These are phyloP conservation scores for Zeus faber DNA, from an alignment of 2,113 vertebrate species.

Conservation along the genomic window DNA sequence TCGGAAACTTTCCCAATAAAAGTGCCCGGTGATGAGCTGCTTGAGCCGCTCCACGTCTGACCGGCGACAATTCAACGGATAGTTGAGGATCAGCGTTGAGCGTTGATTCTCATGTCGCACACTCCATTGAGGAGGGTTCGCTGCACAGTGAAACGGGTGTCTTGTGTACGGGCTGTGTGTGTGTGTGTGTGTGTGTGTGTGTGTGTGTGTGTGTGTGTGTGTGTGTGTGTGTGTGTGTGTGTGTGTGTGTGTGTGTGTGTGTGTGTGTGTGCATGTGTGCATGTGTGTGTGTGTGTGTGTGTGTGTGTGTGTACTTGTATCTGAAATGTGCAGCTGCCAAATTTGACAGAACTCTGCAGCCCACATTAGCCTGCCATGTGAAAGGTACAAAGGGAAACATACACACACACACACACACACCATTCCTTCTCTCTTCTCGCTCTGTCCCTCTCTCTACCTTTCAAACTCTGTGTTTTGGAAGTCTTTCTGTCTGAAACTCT, in stretches of 20 bases:
- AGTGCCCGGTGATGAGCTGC: no score
- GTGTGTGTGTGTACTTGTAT: slow-evolving; percentile 20
- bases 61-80: no score
- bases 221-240: slow-evolving; percentile 24
- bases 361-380: slow-evolving; percentile 67
- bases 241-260: background rate
- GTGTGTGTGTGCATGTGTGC: background rate
- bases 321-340: slow-evolving; percentile 62
- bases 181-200: background rate
- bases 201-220: slow-evolving; percentile 15
- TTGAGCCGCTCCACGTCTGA: no score
- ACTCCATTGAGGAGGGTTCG: no score
- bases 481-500: slow-evolving; percentile 61
- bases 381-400: slow-evolving; percentile 54
- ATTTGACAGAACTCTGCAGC: slow-evolving; percentile 66
- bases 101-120: no score
- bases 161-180: no score
- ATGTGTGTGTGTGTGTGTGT: slow-evolving; percentile 11
- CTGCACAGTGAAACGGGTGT: background rate
- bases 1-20: no score
- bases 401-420: slow-evolving; percentile 28
- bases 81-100: no score
- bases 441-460: slow-evolving; percentile 25
- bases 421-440: slow-evolving; percentile 31
- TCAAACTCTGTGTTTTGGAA: slow-evolving; percentile 59